Evolutionary conservation across 2,113 vertebrate species (phyloP), one percentile per base, ranked within the genome.

Genomic region (Candoia aspera): DNA sequence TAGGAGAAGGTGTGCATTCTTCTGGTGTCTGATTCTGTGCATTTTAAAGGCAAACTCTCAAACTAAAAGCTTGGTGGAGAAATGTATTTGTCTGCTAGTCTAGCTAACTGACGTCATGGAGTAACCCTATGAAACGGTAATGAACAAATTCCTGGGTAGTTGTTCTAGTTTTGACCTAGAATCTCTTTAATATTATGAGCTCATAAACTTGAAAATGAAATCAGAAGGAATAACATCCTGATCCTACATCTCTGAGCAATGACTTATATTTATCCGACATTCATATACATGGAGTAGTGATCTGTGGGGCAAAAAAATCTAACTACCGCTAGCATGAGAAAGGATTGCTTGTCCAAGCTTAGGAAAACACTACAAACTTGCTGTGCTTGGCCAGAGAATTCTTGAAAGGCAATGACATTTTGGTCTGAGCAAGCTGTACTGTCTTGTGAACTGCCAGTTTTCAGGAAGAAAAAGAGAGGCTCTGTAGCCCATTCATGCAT

Each of bases 331-430:
- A 93, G 42, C 91, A 95, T 90, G 8, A 13, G 91, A 96, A 95
- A 96, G 96, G 95, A 94, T 93, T 91, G 88, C 94, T 93, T 92
- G 88, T 90, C 85, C 94, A 94, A 95, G 93, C 90, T 37, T 95
- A 93, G 93, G 93, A 85, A 93, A 95, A 90, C 89, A 95, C 89
- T 94, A 91, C 93, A 90, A 89, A 94, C 96, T 97, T 95, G 93
- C 95, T 91, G 93, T 95, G 95, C 94, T 96, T 96, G 95, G 95
- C 93, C 95, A 95, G 87, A 94, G 93, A 96, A 91, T 91, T 92
- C 93, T 90, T 92, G 94, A 86, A 62, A 95, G 93, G 91, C 89
- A 86, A 94, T 42, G 93, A 93, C 4, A 8, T 85, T 84, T 95
- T 96, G 95, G 95, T 86, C 95, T 87, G 24, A 92, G 91, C 55